These are phyloP conservation scores for Nasonia oneida DNA, from an alignment of 2,888 invertebrate genomes.

Conservation along the genomic window DNA sequence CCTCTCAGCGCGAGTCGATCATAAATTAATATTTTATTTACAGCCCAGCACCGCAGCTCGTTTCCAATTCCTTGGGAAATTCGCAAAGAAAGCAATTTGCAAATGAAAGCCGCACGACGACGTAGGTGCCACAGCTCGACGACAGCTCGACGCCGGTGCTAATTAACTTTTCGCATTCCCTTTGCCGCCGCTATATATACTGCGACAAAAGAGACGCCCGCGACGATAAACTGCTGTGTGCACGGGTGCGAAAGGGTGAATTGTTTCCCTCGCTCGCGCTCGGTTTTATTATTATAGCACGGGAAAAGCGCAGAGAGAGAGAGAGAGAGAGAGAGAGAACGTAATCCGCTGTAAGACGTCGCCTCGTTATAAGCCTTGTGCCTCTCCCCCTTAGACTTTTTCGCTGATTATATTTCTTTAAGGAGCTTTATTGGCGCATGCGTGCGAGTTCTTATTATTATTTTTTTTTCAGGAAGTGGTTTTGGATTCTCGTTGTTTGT, in stretches of 20 bases:
- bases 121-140: background rate
- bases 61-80: background rate
- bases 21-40: conserved; percentile 32
- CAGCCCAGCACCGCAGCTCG: background rate
- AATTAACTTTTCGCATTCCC: conserved; percentile 51
- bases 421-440: background rate
- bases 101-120: conserved; percentile 27
- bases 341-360: conserved; percentile 11
- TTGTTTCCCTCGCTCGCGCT: conserved; percentile 6
- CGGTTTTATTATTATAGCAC: background rate
- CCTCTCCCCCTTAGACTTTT: background rate
- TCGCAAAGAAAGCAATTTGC: conserved; percentile 32
- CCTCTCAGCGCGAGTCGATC: background rate
- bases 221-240: conserved; percentile 16
- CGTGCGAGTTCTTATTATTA: background rate
- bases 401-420: background rate
- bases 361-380: background rate
- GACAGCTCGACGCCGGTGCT: background rate
- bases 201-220: conserved; percentile 4
- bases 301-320: background rate
- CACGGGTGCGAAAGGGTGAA: background rate
- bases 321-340: background rate
- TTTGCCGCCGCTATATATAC: background rate
- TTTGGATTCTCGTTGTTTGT: too few species aligned
- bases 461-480: background rate